These are phyloP conservation scores for Dolichoris vasculosae DNA, from an alignment of 1,140 invertebrate species.

Conservation along the genomic window DNA sequence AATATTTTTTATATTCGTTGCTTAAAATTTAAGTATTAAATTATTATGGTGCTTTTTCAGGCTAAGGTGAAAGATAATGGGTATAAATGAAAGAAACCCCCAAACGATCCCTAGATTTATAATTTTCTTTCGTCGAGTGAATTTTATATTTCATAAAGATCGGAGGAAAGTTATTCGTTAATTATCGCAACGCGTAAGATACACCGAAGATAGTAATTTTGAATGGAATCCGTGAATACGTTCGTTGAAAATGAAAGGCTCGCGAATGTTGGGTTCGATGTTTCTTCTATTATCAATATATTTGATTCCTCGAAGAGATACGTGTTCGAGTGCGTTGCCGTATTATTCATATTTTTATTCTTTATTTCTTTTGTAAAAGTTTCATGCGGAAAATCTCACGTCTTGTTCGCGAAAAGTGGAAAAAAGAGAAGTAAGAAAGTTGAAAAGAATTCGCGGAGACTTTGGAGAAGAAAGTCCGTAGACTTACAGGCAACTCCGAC, in stretches of 20 bases:
- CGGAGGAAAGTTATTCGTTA: no score
- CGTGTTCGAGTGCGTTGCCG: not conserved
- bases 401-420: not conserved
- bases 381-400: not conserved
- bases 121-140: no score
- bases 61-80: no score
- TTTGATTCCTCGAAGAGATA: not conserved
- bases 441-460: constrained; percentile 11
- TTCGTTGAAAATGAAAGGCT: not conserved
- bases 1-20: not conserved
- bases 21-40: no score
- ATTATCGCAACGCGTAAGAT: no score
- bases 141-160: no score
- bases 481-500: not conserved
- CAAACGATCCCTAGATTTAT: no score
- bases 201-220: not conserved
- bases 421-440: not conserved
- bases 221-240: no score
- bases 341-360: not conserved
- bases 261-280: not conserved
- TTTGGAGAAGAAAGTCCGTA: constrained; percentile 24
- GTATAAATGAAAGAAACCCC: no score
- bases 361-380: not conserved
- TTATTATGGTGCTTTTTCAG: no score
- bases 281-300: not conserved